Evolutionary conservation across 2,797 vertebrate genomes (phyloP), one percentile per base, ranked within the genome.

Genomic region (Anisognathus igniventris): DNA sequence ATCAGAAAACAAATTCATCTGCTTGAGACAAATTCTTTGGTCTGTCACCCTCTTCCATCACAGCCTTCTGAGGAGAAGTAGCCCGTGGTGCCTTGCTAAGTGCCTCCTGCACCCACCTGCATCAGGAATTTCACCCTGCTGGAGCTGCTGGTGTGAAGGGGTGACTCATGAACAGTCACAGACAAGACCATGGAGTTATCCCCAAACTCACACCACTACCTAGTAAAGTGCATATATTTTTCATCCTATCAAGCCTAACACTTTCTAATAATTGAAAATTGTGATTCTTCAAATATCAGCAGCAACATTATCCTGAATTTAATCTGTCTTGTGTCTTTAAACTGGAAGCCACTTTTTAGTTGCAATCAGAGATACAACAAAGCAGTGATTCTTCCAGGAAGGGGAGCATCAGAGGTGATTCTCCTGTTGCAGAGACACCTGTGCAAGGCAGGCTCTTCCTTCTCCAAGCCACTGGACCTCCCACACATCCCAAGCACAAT

Each of bases 301-400:
- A 66, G 44, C 56, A 86, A 48, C n/a, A 22, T 51, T 15, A 62
- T 27, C 24, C 28, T 66, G 20, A 79, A 37, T 48, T 79, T 82
- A n/a, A n/a, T 47, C 45, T 3, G 16, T 57, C 13, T 10, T 27
- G 12, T 47, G 13, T 22, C 48, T 73, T 48, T 62, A 42, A 74
- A 17, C 37, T 37, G 42, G 73, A 67, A 86, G 37, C 20, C 22
- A 24, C 48, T 18, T 84, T 72, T 48, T 51, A 64, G 48, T 12
- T 57, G 37, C 57, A 37, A 5, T 40, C 61, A 67, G 0, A 0
- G 20, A 40, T 20, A 40, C 3, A 71, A 27, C 0, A 6, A 18
- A 71, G 18, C 40, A 78, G 28, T 7, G 53, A 71, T 33, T 71
- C 61, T 70, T 77, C 20, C 57, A 89, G 37, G 23, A 67, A 35